phyloP scores from a whole-genome alignment of 2,888 invertebrate species.

The Amblyjoppa fuscipennis region DNA sequence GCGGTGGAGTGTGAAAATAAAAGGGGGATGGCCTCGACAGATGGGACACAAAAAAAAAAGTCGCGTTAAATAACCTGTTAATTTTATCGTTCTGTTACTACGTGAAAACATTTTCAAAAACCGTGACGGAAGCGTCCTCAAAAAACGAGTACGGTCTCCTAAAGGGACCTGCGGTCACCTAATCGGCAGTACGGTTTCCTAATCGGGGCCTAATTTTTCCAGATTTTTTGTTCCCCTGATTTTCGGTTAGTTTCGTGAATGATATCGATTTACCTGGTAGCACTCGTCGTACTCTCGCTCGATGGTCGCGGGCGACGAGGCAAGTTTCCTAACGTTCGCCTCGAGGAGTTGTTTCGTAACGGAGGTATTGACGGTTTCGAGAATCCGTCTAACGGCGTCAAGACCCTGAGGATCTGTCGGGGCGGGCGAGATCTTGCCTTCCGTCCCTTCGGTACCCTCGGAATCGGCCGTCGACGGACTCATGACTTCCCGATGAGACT shows the following conservation, averaged over 20 bases:
- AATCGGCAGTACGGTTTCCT: too few relatives aligned
- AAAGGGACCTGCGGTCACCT: too few relatives aligned
- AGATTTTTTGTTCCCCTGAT: background rate
- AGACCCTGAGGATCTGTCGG: slow-evolving; percentile 85
- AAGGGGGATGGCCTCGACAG: too few relatives aligned
- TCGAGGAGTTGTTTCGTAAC: slow-evolving; percentile 91
- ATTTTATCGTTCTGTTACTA: too few relatives aligned
- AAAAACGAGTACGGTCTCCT: too few relatives aligned
- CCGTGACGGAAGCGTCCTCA: too few relatives aligned
- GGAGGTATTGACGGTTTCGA: slow-evolving; percentile 91
- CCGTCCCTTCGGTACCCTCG: slow-evolving; percentile 88
- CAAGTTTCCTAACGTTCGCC: slow-evolving; percentile 89
- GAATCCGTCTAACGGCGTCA: slow-evolving; percentile 90
- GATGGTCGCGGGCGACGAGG: slow-evolving; percentile 86
- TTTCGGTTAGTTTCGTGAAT: background rate
- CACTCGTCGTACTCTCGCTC: slow-evolving; percentile 82
- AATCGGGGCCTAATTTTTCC: background rate
- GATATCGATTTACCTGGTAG: slow-evolving; percentile 76
- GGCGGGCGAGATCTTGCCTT: slow-evolving; percentile 84
- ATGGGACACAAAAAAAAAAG: too few relatives aligned
- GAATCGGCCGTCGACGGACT: slow-evolving; percentile 86
- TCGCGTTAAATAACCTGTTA: too few relatives aligned
- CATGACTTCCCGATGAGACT: slow-evolving; percentile 80
- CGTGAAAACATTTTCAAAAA: too few relatives aligned
- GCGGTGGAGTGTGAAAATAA: too few relatives aligned